Base-by-base conservation (phyloP, 2,888 invertebrate genomes). In the Crossocerus cetratus region DNA sequence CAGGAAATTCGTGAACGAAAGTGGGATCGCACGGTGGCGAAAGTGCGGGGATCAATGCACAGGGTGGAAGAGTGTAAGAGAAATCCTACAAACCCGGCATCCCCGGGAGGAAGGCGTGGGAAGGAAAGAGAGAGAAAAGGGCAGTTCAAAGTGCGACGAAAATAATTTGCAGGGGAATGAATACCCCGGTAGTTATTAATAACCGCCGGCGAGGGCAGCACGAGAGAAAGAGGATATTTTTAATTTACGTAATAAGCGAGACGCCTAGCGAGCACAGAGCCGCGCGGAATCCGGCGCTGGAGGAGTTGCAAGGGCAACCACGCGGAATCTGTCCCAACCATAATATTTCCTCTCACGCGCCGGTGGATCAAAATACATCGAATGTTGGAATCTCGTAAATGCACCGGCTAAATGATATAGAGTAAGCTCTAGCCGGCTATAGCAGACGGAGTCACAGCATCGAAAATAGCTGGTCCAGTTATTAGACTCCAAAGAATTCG, bases 391-490 rank as follows among this genome's bases (percentile, higher is more conserved):
- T 73, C 74, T 77, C 77, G 77, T 81, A 81, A 81, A 81, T 69
- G 74, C 67, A 78, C 76, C 32, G 32, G 32, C 32, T 68, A 77
- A 81, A 71, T 80, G 76, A 77, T 81, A 32, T 32, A 65, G 74
- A 74, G 64, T 73, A 69, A 74, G 65, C 65, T 49, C 64, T 49
- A 74, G 44, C 69, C 32, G 57, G 69, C 61, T 72, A 68, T 58
- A 16, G 78, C 67, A 66, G 63, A 73, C 69, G 72, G 72, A 77
- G 73, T 81, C 66, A 72, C 74, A 8, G 8, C 70, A 67, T 80
- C 80, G 72, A 81, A 81, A 81, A 81, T 81, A 81, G 74, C 82
- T 73, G 77, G 62, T 60, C 80, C 66, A 78, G 81, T 81, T 81
- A 73, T 79, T 82, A 32, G 5, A 32, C 70, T 77, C 72, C 74